Evolutionary conservation across 2,888 invertebrate genomes (phyloP).

Genomic region (Zygaena filipendulae): DNA sequence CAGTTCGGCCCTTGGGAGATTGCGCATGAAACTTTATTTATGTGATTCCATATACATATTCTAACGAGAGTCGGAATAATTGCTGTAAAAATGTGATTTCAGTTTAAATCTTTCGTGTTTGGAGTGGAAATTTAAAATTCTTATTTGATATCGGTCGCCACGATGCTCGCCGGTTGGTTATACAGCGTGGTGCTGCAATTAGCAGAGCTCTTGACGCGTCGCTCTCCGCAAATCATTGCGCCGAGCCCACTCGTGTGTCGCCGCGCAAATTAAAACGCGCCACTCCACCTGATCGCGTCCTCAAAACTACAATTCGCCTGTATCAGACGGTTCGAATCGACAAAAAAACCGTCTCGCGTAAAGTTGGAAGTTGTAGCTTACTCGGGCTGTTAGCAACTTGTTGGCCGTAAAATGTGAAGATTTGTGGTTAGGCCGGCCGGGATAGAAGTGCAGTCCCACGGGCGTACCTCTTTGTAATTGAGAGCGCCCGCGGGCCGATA

Average conservation of each 20-base stretch:
- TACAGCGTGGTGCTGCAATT: slow-evolving; percentile 54
- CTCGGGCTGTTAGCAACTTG: slow-evolving; percentile 38
- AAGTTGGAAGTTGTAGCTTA: slow-evolving; percentile 12
- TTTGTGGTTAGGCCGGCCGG: slow-evolving; percentile 47
- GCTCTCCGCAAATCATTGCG: slow-evolving; percentile 43
- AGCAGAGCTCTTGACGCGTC: slow-evolving; percentile 58
- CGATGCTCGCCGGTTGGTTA: slow-evolving; percentile 30
- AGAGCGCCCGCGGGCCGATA: slow-evolving; percentile 68
- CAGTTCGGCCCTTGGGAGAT: slow-evolving; percentile 46
- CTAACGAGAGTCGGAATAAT: no score
- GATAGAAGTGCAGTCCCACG: slow-evolving; percentile 54
- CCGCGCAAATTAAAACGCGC: slow-evolving; percentile 65
- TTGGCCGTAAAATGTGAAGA: no score
- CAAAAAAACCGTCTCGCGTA: background rate
- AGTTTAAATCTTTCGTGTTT: slow-evolving; percentile 9
- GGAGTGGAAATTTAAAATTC: slow-evolving; percentile 23
- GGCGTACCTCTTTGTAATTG: slow-evolving; percentile 65
- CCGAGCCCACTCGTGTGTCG: slow-evolving; percentile 59
- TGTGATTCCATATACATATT: no score
- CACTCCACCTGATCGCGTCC: slow-evolving; percentile 52
- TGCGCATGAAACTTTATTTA: no score
- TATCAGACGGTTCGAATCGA: no score
- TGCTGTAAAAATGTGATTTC: no score
- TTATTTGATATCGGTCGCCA: slow-evolving; percentile 29
- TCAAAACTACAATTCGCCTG: no score